Conservation (phyloP, 2,888 invertebrate genomes). For the Drosophila colorata region DNA sequence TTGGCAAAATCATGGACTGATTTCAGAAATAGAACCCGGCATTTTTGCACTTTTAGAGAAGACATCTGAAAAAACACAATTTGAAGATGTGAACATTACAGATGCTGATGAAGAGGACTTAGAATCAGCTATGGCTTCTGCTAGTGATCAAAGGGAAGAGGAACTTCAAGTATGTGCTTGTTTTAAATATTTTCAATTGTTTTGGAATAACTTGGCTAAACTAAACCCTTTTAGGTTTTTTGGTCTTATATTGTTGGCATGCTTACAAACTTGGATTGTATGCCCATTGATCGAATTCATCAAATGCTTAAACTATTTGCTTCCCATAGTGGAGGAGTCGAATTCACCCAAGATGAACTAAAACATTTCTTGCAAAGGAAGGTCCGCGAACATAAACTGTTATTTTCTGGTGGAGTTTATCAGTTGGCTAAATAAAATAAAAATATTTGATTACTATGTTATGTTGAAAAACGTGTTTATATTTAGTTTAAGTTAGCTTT, state of each 20-base stretch:
- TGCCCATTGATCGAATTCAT: conserved; percentile 96
- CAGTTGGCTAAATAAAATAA: conserved; percentile 90
- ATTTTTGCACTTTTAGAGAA: conserved; percentile 91
- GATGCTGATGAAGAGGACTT: conserved; percentile 95
- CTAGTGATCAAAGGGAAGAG: conserved; percentile 96
- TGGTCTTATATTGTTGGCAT: conserved; percentile 99
- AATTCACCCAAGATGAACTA: conserved; percentile 95
- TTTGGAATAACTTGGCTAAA: neutral
- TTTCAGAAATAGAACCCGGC: conserved; percentile 91
- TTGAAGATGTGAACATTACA: conserved; percentile 86
- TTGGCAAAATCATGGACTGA: conserved; percentile 97
- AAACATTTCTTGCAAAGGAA: conserved; percentile 96
- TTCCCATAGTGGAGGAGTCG: conserved; percentile 95
- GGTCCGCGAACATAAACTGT: conserved; percentile 94
- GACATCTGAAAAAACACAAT: conserved; percentile 86
- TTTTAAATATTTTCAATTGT: neutral
- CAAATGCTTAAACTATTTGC: conserved; percentile 99
- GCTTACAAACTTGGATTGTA: conserved; percentile 96
- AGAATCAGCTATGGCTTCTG: conserved; percentile 97
- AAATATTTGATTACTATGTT: too few relatives aligned
- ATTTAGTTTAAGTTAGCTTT: too few relatives aligned
- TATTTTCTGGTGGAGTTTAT: conserved; percentile 94
- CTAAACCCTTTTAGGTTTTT: conserved; percentile 86
- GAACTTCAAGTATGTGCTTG: conserved; percentile 90
- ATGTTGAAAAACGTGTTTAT: too few relatives aligned